Percentiles rank a stretch among this genome's conserved stretches.
Conservation (phyloP, 2,888 invertebrate species). For the Trissolcus brochymenae region DNA sequence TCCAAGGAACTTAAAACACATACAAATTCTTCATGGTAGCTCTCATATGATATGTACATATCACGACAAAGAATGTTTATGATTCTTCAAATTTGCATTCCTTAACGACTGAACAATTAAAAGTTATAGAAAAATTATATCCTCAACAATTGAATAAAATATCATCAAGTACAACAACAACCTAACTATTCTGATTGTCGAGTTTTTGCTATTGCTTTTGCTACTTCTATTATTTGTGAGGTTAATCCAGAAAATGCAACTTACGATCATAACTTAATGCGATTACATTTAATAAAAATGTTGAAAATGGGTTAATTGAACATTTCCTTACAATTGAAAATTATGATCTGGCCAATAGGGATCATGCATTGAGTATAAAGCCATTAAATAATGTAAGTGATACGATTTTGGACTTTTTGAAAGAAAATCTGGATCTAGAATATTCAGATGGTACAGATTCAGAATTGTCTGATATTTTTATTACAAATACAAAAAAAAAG, state of each 20-base stretch:
- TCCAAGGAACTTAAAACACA: neutral
- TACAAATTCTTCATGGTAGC: conserved; percentile 22
- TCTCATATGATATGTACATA: conserved; percentile 29
- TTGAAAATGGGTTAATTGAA: conserved; percentile 13
- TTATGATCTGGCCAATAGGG: neutral
- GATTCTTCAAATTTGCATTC: conserved; percentile 12
- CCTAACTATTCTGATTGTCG: conserved; percentile 16
- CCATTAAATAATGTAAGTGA: no score
- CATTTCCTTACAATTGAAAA: conserved; percentile 17
- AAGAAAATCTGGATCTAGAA: no score
- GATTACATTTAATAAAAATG: conserved; percentile 14
- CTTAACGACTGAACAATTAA: conserved; percentile 16
- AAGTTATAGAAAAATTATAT: conserved; percentile 5
- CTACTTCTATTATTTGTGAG: conserved; percentile 7
- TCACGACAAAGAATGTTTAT: conserved; percentile 1
- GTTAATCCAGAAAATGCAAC: conserved; percentile 5
- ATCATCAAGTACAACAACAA: conserved; percentile 18
- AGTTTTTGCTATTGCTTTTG: conserved; percentile 32
- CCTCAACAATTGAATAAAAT: conserved; percentile 14
- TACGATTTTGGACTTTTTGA: no score
- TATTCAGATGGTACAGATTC: no score
- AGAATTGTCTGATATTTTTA: no score
- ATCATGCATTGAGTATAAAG: no score
- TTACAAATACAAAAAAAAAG: no score
- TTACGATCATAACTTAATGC: conserved; percentile 15